Evolutionary conservation across 2,888 invertebrate genomes (phyloP), one percentile per base, ranked within the genome.

Genomic region (Electrophaes corylata): DNA sequence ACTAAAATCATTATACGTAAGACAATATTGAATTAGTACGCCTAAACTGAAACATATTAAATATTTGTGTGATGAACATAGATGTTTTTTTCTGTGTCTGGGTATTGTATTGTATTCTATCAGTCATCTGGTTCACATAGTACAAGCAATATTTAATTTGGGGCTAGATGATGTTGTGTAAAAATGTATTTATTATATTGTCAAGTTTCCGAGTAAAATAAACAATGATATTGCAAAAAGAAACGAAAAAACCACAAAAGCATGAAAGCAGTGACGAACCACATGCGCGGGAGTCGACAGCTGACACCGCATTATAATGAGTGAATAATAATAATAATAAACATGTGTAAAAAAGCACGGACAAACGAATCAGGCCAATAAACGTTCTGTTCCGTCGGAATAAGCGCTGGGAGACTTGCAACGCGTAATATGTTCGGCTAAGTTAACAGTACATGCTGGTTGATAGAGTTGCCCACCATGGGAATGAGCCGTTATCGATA

Each of bases 281-380:
- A 54, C 48, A 66, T 70, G 73, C 71, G 73, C 75, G 70, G 73
- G 72, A 76, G 75, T 69, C 69, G 73, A 72, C 82, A 83, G 81
- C 83, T 83, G 82, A 82, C 79, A 72, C 76, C 70, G 70, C 60
- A 60, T 60, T 63, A 64, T 73, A 77, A 75, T 74, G 64, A 76
- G 67, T 68, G 69, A 75, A 74, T 75, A 79, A 81, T 77, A 81
- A 81, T 77, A 81, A 80, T 77, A 80, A 78, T 72, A 56, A 51
- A 62, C 60, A 60, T 31, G 45, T 67, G 59, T 26, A 50, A 62
- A 60, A 51, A 35, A n/a, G n/a, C 35, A 18, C 18, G 18, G 48
- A 26, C 39, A 48, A 41, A 40, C 12, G 33, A 55, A 39, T 49
- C 62, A 41, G 40, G 31, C 54, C 49, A 79, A 69, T 70, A 60